A percentile compares a stretch with the other conserved stretches of the same genome.
phyloP scores from a whole-genome alignment of 1,140 invertebrate species.

The Euura lappo region DNA sequence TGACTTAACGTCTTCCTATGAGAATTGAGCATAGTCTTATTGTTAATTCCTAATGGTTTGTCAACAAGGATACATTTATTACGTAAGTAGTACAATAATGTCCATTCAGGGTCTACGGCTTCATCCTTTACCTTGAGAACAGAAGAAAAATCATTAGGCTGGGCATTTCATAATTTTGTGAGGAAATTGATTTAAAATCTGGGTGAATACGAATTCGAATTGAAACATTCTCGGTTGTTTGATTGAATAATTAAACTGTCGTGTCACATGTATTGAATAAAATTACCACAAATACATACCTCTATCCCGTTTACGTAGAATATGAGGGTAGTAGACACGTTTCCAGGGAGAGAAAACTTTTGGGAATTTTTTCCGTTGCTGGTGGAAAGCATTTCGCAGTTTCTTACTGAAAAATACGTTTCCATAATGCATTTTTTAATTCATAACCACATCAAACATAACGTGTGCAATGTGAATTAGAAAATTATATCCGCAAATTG shows the following conservation, averaged over 20 bases:
- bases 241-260: no score
- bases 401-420: background rate
- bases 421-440: background rate
- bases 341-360: background rate
- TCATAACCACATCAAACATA: no score
- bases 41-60: background rate
- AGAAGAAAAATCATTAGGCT: background rate
- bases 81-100: constrained; percentile 81
- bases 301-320: constrained; percentile 58
- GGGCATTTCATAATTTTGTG: constrained; percentile 8
- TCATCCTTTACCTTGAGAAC: constrained; percentile 72
- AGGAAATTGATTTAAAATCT: constrained; percentile 15
- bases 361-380: background rate
- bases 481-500: no score
- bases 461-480: no score
- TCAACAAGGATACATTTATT: constrained; percentile 73
- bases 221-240: no score
- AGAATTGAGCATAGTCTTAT: no score
- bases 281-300: constrained; percentile 41
- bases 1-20: no score
- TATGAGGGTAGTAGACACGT: constrained; percentile 35
- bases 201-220: background rate
- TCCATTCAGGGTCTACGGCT: constrained; percentile 84
- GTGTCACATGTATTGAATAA: background rate
- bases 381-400: background rate